These are phyloP conservation scores for Stigmatopora argus DNA, from an alignment of 2,113 vertebrate species.

Conservation along the genomic window DNA sequence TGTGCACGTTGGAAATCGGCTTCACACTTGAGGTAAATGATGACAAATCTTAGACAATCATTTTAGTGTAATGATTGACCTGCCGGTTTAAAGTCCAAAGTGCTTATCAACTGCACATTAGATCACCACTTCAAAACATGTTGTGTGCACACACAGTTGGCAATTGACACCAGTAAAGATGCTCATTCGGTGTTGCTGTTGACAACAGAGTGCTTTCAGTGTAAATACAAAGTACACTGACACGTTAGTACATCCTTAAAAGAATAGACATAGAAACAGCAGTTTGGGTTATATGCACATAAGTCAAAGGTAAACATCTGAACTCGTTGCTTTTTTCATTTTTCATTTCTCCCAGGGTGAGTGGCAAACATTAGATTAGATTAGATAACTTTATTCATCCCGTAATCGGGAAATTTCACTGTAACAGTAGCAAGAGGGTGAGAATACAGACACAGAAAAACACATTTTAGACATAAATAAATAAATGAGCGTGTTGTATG, in stretches of 20 bases:
- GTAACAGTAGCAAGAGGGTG: too few relatives aligned
- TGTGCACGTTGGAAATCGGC: not conserved
- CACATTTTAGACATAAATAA: too few relatives aligned
- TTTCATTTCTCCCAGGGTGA: too few relatives aligned
- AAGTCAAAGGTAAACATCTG: too few relatives aligned
- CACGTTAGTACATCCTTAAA: not conserved
- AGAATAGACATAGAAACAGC: not conserved
- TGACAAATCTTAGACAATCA: not conserved
- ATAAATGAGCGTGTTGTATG: too few relatives aligned
- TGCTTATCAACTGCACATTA: slow-evolving; percentile 15
- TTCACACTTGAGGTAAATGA: slow-evolving; percentile 3
- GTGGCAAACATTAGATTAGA: too few relatives aligned
- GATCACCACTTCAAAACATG: slow-evolving; percentile 8
- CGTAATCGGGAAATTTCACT: too few relatives aligned
- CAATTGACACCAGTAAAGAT: not conserved
- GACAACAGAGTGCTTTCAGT: not conserved
- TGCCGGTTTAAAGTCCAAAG: slow-evolving; percentile 12
- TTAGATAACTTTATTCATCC: too few relatives aligned
- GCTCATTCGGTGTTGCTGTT: slow-evolving; percentile 4
- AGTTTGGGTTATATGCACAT: too few relatives aligned
- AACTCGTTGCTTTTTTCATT: too few relatives aligned
- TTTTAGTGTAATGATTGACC: slow-evolving; percentile 8
- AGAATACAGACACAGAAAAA: too few relatives aligned
- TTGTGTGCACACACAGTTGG: slow-evolving; percentile 7
- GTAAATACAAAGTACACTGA: not conserved